Conservation (phyloP, 2,888 invertebrate species). For the Cordilura impudica region DNA sequence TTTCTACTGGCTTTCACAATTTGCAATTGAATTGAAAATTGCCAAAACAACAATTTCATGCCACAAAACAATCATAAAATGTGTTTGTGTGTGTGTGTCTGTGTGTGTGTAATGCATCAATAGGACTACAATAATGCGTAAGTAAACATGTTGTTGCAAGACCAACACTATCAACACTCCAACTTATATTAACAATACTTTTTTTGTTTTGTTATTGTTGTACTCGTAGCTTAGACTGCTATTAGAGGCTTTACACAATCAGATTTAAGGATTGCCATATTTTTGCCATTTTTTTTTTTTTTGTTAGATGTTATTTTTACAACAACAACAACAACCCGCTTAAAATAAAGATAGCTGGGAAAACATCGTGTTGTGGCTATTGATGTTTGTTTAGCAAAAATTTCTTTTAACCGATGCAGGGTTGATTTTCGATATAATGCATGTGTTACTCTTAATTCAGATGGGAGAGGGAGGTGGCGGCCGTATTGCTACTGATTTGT, state of each 20-base stretch:
- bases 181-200: constrained; percentile 53
- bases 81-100: constrained; percentile 59
- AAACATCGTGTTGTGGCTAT: constrained; percentile 44
- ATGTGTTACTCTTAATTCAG: neutral
- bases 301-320: neutral
- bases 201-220: constrained; percentile 25
- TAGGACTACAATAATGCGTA: constrained; percentile 47
- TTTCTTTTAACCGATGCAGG: constrained; percentile 39
- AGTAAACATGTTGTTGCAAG: constrained; percentile 68
- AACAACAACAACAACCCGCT: neutral
- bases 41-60: constrained; percentile 77
- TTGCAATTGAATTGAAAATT: constrained; percentile 77
- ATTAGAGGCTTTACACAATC: constrained; percentile 73
- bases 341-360: neutral
- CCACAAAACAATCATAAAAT: constrained; percentile 77
- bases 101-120: constrained; percentile 20
- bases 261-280: constrained; percentile 74
- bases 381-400: constrained; percentile 57
- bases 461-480: constrained; percentile 30
- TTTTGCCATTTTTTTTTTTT: neutral
- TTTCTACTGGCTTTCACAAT: constrained; percentile 47
- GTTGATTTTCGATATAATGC: constrained; percentile 43
- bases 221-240: constrained; percentile 23
- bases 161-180: constrained; percentile 68
- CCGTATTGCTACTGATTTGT: constrained; percentile 69